Conservation (phyloP, 2,888 invertebrate species). For the Amphiduros pacificus region DNA sequence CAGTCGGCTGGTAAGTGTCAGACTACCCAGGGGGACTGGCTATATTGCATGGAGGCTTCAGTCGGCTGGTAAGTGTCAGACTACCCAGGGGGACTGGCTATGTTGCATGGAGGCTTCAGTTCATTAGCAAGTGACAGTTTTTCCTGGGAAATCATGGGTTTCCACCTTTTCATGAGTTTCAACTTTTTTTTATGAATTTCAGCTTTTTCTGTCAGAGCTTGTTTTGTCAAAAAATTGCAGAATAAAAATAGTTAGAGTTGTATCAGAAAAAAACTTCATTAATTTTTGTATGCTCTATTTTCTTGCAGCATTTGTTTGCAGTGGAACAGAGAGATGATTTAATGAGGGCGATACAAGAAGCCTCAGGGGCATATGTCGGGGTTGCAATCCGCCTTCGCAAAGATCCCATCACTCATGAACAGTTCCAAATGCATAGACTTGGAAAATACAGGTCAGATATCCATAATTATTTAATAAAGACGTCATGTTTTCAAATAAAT, state of each 20-base stretch:
- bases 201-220: too few species aligned
- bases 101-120: constrained; percentile 89
- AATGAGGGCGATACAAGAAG: constrained; percentile 81
- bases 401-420: constrained; percentile 81
- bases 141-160: too few species aligned
- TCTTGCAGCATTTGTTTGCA: constrained; percentile 79
- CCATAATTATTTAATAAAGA: too few species aligned
- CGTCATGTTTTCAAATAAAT: too few species aligned
- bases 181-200: too few species aligned
- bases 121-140: constrained; percentile 71
- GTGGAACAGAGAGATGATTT: constrained; percentile 83
- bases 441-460: constrained; percentile 95
- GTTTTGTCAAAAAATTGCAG: too few species aligned
- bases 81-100: constrained; percentile 87
- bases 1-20: constrained; percentile 73
- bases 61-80: constrained; percentile 72
- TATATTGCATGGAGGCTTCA: constrained; percentile 87
- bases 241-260: too few species aligned
- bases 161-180: too few species aligned
- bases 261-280: too few species aligned
- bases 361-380: constrained; percentile 78
- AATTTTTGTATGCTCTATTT: too few species aligned
- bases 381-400: constrained; percentile 81
- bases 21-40: constrained; percentile 93
- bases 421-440: constrained; percentile 84